Evolutionary conservation across 2,888 invertebrate species (phyloP), one percentile per base, ranked within the genome.

Genomic region (Pristionchus japonicus): DNA sequence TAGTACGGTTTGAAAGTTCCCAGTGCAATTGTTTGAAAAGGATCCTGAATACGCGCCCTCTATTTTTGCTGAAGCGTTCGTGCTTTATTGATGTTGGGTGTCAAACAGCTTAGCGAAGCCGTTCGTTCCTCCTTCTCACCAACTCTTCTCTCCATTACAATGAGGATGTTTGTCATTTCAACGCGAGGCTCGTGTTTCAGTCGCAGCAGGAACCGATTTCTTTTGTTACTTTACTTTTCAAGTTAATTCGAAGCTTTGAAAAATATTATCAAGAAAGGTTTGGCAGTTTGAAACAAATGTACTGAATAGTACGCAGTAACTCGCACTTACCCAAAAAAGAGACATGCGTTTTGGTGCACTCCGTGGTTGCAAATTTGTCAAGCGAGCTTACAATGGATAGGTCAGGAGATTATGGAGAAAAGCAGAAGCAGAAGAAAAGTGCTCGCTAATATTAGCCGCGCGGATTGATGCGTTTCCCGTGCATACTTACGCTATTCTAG

Each of bases 401-500:
- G 52, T 52, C 52, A 52, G 52, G 52, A 4, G 52, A 52, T 52
- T 52, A 52, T 52, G 52, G 52, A 52, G 20, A 52, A 17, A 49
- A 52, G 23, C 23, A 27, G 61, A 61, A 27, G 9, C 27, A 61
- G 11, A 61, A 7, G 61, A 27, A 61, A 27, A 27, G 27, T 61
- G 61, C 6, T 27, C n/a, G 34, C 70, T 31, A n/a, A 64, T 31
- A 70, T 34, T 70, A 34, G 37, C 37, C 9, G 70, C 70, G 6
- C 23, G 74, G 67, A 40, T 40, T 74, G 74, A 74, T 74, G 74
- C 20, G 40, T 74, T 74, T 74, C 74, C 74, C 23, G 74, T 74
- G 23, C 64, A n/a, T n/a, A 34, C 31, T 23, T 52, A 52, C 52
- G 17, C 52, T 3, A 17, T 52, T 52, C n/a, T n/a, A n/a, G n/a